Base-by-base conservation (phyloP, 2,888 invertebrate genomes). In the Hecatera dysodea region DNA sequence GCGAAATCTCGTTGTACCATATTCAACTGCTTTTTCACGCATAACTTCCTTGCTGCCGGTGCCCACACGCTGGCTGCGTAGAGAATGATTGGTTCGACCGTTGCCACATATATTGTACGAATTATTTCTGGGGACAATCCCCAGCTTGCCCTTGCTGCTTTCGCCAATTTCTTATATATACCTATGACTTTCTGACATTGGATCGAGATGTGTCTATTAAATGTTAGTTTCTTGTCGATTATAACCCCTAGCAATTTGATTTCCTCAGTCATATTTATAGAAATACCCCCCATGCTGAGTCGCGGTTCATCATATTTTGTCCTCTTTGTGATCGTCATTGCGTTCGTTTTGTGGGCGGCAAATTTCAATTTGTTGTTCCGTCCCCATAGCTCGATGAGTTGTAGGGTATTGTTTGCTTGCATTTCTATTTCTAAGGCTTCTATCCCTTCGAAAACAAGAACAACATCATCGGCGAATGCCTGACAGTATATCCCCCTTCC, bases 41-140 rank as follows among this genome's bases (percentile, higher is more conserved):
- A 27, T 1, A 59, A 0, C 3, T 67, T 67, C 6, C 3, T 12
- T 0, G 57, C 57, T 0, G 67, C 59, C 0, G 42, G 33, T 0
- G 59, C 50, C 67, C 67, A 67, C 0, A 17, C 67, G 0, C 52
- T 59, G 1, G 67, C 67, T 0, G 67, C 59, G 22, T 67, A 60
- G 9, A 67, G 22, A 0, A 60, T 19, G 9, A 67, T 22, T 1
- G 67, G 63, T 1, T 60, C 63, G 0, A 48, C 24, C 1, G 39
- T 17, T 11, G 48, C 69, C 24, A n/a, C 27, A 1, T 67, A 60
- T 0, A 67, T 60, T 0, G 8, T 22, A 0, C 27, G 15, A 0
- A 69, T 44, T 0, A 74, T 46, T 1, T 67, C 72, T 0, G 67
- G 67, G 17, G 57, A 17, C 0, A 72, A 15, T 0, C 72, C 72